Evolutionary conservation across 2,113 vertebrate genomes (phyloP).

Genomic region (Tauraco erythrolophus): DNA sequence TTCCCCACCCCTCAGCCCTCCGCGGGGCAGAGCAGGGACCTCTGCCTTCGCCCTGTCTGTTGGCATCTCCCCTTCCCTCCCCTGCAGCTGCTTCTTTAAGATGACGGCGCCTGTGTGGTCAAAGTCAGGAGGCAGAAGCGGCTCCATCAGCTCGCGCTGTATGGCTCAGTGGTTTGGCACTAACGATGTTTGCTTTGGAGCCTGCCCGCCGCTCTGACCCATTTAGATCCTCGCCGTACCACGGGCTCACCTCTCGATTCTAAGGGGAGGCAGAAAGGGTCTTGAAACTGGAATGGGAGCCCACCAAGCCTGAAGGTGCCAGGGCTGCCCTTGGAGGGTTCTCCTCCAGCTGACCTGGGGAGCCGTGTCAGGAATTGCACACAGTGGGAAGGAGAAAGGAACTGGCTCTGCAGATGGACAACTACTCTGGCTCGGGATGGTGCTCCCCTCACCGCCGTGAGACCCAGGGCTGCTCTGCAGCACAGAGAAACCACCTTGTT

Average conservation of each 20-base stretch:
- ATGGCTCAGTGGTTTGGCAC: constrained; percentile 65
- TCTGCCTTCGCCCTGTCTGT: fast-evolving
- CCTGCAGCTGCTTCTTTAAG: constrained; percentile 28
- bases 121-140: constrained; percentile 37
- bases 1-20: neutral
- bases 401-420: fast-evolving
- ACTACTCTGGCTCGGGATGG: neutral
- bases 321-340: neutral
- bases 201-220: constrained; percentile 52
- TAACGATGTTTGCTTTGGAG: constrained; percentile 64
- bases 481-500: neutral
- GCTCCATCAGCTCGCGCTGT: constrained; percentile 40
- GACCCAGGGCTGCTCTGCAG: neutral
- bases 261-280: neutral
- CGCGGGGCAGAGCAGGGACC: fast-evolving
- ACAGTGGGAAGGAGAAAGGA: neutral
- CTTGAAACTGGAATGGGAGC: neutral
- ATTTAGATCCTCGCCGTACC: constrained; percentile 49
- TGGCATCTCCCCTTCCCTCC: neutral
- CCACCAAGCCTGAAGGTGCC: neutral
- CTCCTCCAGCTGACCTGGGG: neutral
- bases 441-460: neutral
- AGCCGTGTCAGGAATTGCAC: neutral
- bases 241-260: neutral
- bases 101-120: neutral